phyloP scores from a whole-genome alignment of 2,797 vertebrate species.

The Coregonus sp. region DNA sequence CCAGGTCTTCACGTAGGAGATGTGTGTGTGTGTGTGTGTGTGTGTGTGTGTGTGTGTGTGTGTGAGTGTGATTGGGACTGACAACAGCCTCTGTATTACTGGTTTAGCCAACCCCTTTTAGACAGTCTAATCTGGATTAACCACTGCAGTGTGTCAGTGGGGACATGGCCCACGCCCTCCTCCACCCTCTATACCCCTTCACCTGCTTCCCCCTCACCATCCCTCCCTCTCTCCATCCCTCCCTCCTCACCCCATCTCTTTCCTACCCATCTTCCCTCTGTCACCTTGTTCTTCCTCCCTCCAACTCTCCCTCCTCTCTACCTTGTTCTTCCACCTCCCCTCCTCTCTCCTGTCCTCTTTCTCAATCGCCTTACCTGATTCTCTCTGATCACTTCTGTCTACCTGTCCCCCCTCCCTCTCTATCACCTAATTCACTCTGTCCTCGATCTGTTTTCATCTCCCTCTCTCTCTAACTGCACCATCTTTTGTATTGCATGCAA shows the following conservation, averaged over 20 bases:
- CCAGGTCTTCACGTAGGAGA: slow-evolving; percentile 50
- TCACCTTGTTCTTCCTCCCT: neutral
- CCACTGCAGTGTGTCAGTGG: slow-evolving; percentile 76
- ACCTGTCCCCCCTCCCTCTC: neutral
- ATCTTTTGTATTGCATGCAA: neutral
- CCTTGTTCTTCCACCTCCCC: neutral
- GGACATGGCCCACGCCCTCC: slow-evolving; percentile 56
- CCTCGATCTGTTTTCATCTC: neutral
- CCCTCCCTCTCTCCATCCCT: slow-evolving; percentile 4
- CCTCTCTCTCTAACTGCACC: slow-evolving; percentile 1
- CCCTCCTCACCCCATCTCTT: neutral
- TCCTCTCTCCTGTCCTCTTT: neutral
- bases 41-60: slow-evolving; percentile 10
- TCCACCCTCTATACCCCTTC: slow-evolving; percentile 31
- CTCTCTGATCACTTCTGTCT: slow-evolving; percentile 1
- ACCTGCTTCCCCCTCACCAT: neutral
- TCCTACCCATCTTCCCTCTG: neutral
- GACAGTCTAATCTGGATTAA: slow-evolving; percentile 85
- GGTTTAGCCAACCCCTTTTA: slow-evolving; percentile 82
- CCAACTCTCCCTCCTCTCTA: no score
- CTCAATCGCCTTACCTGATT: slow-evolving; percentile 7
- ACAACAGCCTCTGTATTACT: slow-evolving; percentile 80
- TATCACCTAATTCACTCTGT: neutral
- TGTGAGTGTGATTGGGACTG: slow-evolving; percentile 70
- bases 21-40: slow-evolving; percentile 5